Evolutionary conservation across 2,113 vertebrate species (phyloP).

Genomic region (Physeter macrocephalus): DNA sequence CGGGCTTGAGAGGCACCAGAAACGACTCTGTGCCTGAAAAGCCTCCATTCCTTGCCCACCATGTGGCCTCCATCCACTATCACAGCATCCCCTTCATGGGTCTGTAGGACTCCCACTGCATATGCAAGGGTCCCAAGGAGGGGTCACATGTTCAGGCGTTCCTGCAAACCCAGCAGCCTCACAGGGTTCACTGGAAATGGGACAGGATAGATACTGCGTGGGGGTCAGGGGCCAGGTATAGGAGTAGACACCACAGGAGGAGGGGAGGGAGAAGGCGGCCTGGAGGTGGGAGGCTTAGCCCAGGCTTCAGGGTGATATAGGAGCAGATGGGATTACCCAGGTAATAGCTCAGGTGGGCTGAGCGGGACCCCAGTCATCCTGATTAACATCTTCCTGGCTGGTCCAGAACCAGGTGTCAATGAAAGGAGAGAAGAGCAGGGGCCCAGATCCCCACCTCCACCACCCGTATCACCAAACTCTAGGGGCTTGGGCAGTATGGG

Average conservation of each 20-base stretch:
- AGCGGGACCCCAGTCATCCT: background rate
- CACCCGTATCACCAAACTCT: background rate
- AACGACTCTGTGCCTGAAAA: background rate
- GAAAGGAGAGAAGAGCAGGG: background rate
- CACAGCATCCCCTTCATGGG: background rate
- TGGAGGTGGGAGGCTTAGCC: background rate
- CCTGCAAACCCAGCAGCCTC: background rate
- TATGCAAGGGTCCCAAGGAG: background rate
- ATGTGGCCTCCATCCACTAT: fast-evolving
- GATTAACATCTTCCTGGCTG: background rate
- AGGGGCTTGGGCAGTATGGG: background rate
- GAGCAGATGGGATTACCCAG: background rate
- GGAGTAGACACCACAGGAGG: background rate
- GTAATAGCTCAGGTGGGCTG: background rate
- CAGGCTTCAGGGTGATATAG: background rate
- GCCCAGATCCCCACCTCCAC: background rate
- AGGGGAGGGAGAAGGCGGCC: background rate
- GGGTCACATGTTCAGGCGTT: background rate
- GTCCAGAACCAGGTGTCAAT: background rate
- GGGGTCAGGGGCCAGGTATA: background rate
- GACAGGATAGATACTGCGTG: background rate
- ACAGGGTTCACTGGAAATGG: background rate
- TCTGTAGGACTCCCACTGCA: background rate
- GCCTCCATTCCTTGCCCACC: background rate
- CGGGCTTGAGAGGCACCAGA: background rate